phyloP scores from a whole-genome alignment of 2,797 vertebrate species.

The Podarcis lilfordi region DNA sequence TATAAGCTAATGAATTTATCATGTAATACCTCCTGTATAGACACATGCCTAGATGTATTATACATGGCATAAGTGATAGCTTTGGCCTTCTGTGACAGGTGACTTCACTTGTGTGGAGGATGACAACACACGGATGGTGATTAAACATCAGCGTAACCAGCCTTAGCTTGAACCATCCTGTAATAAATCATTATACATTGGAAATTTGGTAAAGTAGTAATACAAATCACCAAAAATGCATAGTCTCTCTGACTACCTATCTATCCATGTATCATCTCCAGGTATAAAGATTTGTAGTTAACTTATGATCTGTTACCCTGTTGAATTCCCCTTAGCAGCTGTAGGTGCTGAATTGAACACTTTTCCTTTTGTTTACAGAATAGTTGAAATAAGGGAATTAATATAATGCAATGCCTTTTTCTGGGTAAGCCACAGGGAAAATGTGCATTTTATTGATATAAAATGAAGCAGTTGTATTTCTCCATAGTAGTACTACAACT shows the following conservation, averaged over 20 bases:
- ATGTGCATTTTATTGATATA: neutral
- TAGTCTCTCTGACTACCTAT: slow-evolving; percentile 48
- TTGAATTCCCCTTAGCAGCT: slow-evolving; percentile 15
- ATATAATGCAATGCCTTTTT: slow-evolving; percentile 19
- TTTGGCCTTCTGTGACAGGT: slow-evolving; percentile 53
- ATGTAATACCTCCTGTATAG: slow-evolving; percentile 22
- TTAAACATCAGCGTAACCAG: slow-evolving; percentile 56
- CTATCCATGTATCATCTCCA: slow-evolving; percentile 41
- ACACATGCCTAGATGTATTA: neutral
- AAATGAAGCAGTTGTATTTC: neutral
- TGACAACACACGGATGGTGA: slow-evolving; percentile 65
- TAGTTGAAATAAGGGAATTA: slow-evolving; percentile 22
- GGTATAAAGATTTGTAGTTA: slow-evolving; percentile 43
- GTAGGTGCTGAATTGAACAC: slow-evolving; percentile 42
- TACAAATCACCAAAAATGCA: slow-evolving; percentile 56
- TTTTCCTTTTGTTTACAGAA: slow-evolving; percentile 39
- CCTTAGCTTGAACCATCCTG: slow-evolving; percentile 60
- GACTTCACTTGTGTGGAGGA: slow-evolving; percentile 56
- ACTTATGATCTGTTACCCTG: slow-evolving; percentile 27
- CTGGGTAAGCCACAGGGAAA: neutral
- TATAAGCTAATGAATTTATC: slow-evolving; percentile 48
- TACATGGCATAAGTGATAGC: slow-evolving; percentile 36
- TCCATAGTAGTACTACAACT: neutral
- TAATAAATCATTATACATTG: slow-evolving; percentile 67
- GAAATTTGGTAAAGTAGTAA: slow-evolving; percentile 70